Evolutionary conservation across 2,113 vertebrate genomes (phyloP), one percentile per base, ranked within the genome.

Genomic region (Dissostichus mawsoni): DNA sequence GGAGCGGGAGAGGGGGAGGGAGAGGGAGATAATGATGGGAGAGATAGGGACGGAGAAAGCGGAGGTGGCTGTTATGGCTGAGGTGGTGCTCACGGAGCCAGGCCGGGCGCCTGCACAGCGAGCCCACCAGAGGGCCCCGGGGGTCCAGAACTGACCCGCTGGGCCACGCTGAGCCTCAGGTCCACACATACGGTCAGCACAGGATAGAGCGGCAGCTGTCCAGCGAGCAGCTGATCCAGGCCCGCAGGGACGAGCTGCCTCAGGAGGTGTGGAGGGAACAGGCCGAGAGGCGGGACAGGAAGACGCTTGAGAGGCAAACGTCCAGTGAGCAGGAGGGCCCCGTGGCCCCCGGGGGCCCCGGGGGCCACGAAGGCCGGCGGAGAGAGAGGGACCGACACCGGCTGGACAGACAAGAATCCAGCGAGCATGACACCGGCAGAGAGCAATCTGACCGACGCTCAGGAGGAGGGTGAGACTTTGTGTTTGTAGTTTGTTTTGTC

Each of bases 401-500:
- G 11, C 41, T 94, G 78, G 97, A 97, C 45, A 92, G 96, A 20
- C 97, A 96, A 89, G 97, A 97, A 52, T 97, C 97, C 85, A 98
- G 97, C 8, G 97, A 98, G 29, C 96, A 95, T 8, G 97, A 98
- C 87, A 94, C 89, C 0, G 93, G 94, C 0, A 94, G 89, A 76
- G 96, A 96, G 81, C 93, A 92, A 5, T 92, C 92, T 1, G 96
- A 96, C 81, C 85, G 92, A 66, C 94, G 95, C 79, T 94, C 94
- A 5, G 87, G 12, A 70, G 92, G 91, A 90, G 91, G 92, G 92
- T 93, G 77, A 93, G 90, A 52, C n/a, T 72, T 50, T 29, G 17
- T 29, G 12, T 48, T 29, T 29, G 29, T 29, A 29, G 3, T 29
- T 29, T 29, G 29, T 29, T 29, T 29, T 36, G 33, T 51, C n/a